Evolutionary conservation across 2,797 vertebrate species (phyloP).

Genomic region (Erethizon dorsatum): DNA sequence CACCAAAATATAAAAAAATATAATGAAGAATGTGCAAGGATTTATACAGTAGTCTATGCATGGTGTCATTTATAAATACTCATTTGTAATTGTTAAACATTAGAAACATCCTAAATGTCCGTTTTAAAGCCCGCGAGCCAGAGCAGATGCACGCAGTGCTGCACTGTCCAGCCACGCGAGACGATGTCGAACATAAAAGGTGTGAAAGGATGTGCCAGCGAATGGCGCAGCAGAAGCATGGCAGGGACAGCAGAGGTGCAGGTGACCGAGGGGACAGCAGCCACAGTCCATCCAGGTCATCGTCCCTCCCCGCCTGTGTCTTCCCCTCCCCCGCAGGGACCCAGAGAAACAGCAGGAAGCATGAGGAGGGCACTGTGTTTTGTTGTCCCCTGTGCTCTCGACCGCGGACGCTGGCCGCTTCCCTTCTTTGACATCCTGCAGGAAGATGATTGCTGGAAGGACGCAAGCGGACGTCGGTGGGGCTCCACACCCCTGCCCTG

Average conservation of each 20-base stretch:
- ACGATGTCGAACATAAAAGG: not conserved
- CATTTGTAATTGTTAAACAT: not conserved
- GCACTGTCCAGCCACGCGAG: too few species aligned
- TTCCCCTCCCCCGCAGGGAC: not conserved
- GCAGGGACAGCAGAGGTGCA: fast-evolving
- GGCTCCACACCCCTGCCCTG: fast-evolving
- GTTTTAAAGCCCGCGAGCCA: not conserved
- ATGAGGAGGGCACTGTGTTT: not conserved
- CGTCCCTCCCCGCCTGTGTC: not conserved
- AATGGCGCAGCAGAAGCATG: fast-evolving
- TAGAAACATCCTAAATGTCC: not conserved
- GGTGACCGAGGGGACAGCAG: too few species aligned
- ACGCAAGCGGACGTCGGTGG: not conserved
- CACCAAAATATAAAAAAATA: not conserved
- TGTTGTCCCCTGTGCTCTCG: not conserved
- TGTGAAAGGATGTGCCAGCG: too few species aligned
- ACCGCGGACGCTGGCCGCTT: not conserved
- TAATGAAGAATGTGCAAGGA: not conserved
- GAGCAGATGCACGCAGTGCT: too few species aligned
- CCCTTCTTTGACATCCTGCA: fast-evolving
- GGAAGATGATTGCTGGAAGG: not conserved
- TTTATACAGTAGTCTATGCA: not conserved
- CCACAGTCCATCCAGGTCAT: not conserved
- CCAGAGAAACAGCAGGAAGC: not conserved
- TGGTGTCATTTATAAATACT: not conserved